phyloP scores from a whole-genome alignment of 2,888 invertebrate genomes.

The Ditylenchus weischeri region DNA sequence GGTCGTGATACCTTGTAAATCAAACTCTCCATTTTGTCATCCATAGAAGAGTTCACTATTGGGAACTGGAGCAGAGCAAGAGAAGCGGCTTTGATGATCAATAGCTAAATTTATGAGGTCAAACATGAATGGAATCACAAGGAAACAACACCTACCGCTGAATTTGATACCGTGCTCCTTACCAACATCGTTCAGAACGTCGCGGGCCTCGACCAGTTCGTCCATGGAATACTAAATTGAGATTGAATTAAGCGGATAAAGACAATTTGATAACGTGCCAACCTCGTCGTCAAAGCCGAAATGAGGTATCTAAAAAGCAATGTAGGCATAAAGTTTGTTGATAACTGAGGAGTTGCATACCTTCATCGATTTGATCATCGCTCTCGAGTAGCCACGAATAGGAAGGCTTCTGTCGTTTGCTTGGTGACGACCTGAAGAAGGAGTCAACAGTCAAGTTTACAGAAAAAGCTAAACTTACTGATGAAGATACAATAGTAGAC shows the following conservation, averaged over 20 bases:
- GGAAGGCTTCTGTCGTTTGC: slow-evolving; percentile 48
- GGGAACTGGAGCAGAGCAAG: slow-evolving; percentile 74
- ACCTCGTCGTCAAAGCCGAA: slow-evolving; percentile 91
- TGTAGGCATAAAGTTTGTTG: background rate
- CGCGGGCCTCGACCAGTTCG: slow-evolving; percentile 70
- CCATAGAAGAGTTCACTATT: slow-evolving; percentile 79
- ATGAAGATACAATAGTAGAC: background rate
- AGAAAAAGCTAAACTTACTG: background rate
- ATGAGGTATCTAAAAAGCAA: slow-evolving; percentile 63
- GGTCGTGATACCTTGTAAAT: slow-evolving; percentile 68
- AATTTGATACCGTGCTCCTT: slow-evolving; percentile 71
- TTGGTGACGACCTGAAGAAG: too few species aligned
- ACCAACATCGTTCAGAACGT: slow-evolving; percentile 65
- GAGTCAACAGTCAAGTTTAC: background rate
- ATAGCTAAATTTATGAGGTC: too few species aligned
- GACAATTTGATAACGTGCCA: slow-evolving; percentile 44
- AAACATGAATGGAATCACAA: too few species aligned
- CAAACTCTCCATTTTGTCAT: slow-evolving; percentile 75
- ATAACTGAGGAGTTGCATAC: too few species aligned
- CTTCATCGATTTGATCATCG: slow-evolving; percentile 86
- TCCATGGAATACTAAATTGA: slow-evolving; percentile 47
- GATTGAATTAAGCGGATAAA: background rate
- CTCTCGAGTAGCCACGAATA: slow-evolving; percentile 67
- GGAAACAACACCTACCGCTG: slow-evolving; percentile 85
- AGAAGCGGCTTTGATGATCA: slow-evolving; percentile 71